Conservation (phyloP, 2,113 vertebrate species). For the Oryzias woworae region DNA sequence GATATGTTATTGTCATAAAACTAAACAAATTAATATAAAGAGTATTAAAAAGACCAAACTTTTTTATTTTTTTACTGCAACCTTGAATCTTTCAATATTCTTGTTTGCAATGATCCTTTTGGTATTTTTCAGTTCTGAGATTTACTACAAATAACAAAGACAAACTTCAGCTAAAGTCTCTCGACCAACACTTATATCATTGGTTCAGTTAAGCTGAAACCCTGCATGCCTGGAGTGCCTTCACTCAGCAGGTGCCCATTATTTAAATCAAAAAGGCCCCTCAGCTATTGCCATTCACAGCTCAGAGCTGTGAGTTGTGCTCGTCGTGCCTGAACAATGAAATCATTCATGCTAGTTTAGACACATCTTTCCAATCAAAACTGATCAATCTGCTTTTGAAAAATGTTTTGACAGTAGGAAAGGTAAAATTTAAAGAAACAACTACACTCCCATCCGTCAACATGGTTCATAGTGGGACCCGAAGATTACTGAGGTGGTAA, state of each 20-base stretch:
- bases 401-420: no score
- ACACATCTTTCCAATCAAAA: no score
- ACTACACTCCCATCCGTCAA: no score
- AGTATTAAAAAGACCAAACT: neutral
- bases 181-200: constrained; percentile 41
- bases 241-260: constrained; percentile 51
- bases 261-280: constrained; percentile 23
- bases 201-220: constrained; percentile 48
- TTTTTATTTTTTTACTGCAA: no score
- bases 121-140: no score
- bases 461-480: no score
- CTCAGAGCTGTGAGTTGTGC: constrained; percentile 16
- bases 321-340: neutral
- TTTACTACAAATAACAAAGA: constrained; percentile 56
- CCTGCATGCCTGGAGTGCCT: constrained; percentile 48
- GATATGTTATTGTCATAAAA: neutral
- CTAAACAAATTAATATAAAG: neutral
- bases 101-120: no score
- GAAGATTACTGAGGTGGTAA: no score
- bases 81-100: no score
- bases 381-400: no score
- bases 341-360: no score
- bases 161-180: constrained; percentile 38
- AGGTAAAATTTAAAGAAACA: no score
- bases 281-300: constrained; percentile 33